Conservation (phyloP, 2,888 invertebrate genomes). For the Cerastis rubricosa region DNA sequence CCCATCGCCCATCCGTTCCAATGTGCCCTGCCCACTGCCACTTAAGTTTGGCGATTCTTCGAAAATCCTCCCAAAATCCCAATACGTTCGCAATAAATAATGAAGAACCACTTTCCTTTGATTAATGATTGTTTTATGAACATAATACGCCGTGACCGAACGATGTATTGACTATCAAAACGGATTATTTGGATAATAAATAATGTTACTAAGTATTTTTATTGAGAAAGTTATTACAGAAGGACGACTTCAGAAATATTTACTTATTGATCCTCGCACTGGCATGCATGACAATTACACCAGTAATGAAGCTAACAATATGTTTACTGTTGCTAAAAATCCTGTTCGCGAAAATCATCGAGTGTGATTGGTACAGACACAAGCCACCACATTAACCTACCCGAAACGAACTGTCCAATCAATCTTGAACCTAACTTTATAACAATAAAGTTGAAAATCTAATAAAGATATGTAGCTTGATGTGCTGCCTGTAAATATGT, state of each 20-base stretch:
- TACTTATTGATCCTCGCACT: not conserved
- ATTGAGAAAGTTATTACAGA: constrained; percentile 29
- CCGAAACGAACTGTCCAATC: no score
- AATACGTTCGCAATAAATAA: constrained; percentile 55
- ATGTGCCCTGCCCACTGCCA: no score
- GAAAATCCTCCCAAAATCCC: constrained; percentile 22
- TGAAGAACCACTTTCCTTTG: constrained; percentile 67
- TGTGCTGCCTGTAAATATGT: not conserved
- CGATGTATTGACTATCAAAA: constrained; percentile 64
- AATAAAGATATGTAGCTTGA: no score
- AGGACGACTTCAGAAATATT: constrained; percentile 6
- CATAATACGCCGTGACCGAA: constrained; percentile 64
- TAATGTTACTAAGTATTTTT: constrained; percentile 51
- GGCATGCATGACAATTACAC: not conserved
- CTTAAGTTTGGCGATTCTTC: no score
- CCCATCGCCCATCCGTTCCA: no score
- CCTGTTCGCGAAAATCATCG: not conserved
- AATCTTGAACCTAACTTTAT: no score
- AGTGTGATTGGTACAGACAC: not conserved
- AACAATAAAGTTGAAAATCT: no score
- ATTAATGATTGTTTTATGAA: constrained; percentile 70
- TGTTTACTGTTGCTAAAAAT: not conserved
- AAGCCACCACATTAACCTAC: no score
- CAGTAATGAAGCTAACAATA: not conserved
- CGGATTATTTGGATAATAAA: constrained; percentile 65